Evolutionary conservation across 2,888 invertebrate species (phyloP).

Genomic region (Drosophila ezoana): DNA sequence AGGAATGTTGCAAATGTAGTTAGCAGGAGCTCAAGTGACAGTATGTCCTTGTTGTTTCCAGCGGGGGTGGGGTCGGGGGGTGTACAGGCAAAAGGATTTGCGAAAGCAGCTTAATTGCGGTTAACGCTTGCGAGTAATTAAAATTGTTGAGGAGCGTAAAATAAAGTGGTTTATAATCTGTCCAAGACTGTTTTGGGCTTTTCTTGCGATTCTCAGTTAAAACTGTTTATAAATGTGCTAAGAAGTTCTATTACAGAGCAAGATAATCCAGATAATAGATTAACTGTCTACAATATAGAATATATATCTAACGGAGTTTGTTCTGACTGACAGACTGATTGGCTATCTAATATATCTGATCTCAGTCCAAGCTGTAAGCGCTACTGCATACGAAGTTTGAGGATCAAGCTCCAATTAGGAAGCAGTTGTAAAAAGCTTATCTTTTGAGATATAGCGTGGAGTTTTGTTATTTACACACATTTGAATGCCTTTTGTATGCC

Average conservation of each 20-base stretch:
- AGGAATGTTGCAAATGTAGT: conserved; percentile 25
- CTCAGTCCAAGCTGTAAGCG: too few species aligned
- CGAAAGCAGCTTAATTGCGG: conserved; percentile 52
- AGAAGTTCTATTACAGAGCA: background rate
- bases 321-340: too few species aligned
- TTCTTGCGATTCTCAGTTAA: background rate
- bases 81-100: background rate
- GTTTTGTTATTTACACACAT: too few species aligned
- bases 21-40: conserved; percentile 27
- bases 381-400: too few species aligned
- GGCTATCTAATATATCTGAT: too few species aligned
- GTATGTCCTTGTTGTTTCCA: background rate
- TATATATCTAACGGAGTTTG: too few species aligned
- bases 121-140: conserved; percentile 27
- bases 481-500: too few species aligned
- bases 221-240: background rate
- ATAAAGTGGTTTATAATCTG: conserved; percentile 28
- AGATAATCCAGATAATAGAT: background rate
- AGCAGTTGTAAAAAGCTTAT: too few species aligned
- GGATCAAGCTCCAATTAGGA: too few species aligned
- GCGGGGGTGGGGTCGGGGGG: background rate
- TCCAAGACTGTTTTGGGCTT: conserved; percentile 1
- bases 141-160: conserved; percentile 20
- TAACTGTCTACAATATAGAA: too few species aligned
- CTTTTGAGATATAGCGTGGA: too few species aligned